These are phyloP conservation scores for Unio delphinus DNA, from an alignment of 2,888 invertebrate genomes.

Conservation along the genomic window DNA sequence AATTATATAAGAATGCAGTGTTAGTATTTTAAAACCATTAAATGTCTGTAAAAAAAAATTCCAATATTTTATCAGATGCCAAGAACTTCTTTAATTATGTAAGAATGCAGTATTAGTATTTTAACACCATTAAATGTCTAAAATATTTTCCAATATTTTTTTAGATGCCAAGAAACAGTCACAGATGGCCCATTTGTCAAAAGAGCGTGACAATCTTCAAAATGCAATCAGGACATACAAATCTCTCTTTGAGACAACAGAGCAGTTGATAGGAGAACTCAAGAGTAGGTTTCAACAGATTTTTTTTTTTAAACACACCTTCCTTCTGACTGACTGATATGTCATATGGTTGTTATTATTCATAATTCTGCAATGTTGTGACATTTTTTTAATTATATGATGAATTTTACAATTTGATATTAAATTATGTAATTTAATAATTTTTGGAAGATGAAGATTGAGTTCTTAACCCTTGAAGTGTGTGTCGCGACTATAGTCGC, in stretches of 20 bases:
- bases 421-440: too few relatives aligned
- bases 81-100: constrained; percentile 27
- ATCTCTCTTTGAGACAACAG: constrained; percentile 68
- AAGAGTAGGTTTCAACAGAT: constrained; percentile 55
- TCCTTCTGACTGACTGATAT: neutral
- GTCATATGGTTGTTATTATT: neutral
- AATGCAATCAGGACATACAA: constrained; percentile 64
- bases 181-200: constrained; percentile 67
- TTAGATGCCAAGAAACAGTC: constrained; percentile 70
- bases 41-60: too few relatives aligned
- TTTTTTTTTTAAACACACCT: neutral
- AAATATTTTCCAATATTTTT: constrained; percentile 12
- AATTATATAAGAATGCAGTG: too few relatives aligned
- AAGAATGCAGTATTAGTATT: too few relatives aligned
- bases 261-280: constrained; percentile 67
- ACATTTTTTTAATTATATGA: neutral
- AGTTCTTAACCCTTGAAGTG: too few relatives aligned
- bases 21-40: too few relatives aligned
- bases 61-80: constrained; percentile 55
- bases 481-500: too few relatives aligned
- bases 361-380: neutral
- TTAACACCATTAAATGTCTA: too few relatives aligned
- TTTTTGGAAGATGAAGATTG: neutral
- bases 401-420: too few relatives aligned
- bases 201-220: constrained; percentile 65